A percentile compares a stretch with the other conserved stretches of the same genome.
These are phyloP conservation scores for Dasyprocta punctata DNA, from an alignment of 2,113 vertebrate species.

Conservation along the genomic window DNA sequence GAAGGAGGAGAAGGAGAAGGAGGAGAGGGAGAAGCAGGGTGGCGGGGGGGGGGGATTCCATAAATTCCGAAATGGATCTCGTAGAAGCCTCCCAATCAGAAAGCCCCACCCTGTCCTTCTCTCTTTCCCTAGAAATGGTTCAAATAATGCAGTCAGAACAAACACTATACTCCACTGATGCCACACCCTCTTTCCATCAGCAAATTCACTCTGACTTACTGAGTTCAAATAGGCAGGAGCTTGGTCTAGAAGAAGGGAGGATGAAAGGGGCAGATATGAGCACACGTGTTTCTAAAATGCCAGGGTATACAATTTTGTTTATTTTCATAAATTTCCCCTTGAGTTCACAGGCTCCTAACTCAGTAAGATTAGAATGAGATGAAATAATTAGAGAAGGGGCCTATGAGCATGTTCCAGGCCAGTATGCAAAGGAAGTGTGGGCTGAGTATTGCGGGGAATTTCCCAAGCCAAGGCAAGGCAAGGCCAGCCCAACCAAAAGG, in stretches of 20 bases:
- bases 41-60: background rate
- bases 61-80: background rate
- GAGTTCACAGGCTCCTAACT: constrained; percentile 76
- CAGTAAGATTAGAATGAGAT: constrained; percentile 80
- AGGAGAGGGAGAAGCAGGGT: too few relatives aligned
- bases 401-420: constrained; percentile 63
- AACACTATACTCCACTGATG: background rate
- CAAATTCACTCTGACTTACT: constrained; percentile 39
- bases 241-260: background rate
- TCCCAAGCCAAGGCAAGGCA: too few relatives aligned
- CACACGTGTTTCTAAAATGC: constrained; percentile 66
- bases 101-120: background rate
- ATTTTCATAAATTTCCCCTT: constrained; percentile 78
- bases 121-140: constrained; percentile 14
- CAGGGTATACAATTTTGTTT: constrained; percentile 71
- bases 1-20: background rate
- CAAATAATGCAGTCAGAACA: background rate
- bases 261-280: constrained; percentile 62
- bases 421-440: constrained; percentile 60
- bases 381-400: constrained; percentile 76
- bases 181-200: background rate
- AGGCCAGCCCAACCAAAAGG: too few relatives aligned
- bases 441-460: background rate
- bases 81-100: background rate
- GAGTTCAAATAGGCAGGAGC: background rate